A percentile compares a stretch with the other conserved stretches of the same genome.
These are phyloP conservation scores for Lampris incognitus DNA, from an alignment of 2,113 vertebrate species.

Conservation along the genomic window DNA sequence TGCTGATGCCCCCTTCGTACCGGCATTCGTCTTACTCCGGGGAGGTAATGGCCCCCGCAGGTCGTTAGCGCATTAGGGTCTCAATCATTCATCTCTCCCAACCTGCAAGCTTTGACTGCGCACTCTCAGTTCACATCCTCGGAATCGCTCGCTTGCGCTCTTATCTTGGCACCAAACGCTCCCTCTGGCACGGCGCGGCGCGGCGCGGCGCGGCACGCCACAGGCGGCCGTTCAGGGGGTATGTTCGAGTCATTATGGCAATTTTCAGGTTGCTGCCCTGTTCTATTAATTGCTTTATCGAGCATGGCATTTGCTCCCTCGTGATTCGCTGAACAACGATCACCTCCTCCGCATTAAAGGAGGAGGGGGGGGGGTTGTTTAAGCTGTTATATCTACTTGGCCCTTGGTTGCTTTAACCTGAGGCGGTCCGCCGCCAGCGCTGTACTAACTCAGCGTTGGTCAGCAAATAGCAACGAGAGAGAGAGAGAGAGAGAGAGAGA, in stretches of 20 bases:
- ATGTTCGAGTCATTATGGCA: conserved; percentile 34
- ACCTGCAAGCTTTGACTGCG: conserved; percentile 38
- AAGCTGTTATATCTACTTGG: conserved; percentile 24
- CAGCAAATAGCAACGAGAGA: no score
- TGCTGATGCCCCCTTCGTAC: conserved; percentile 74
- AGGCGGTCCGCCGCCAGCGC: neutral
- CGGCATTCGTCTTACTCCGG: conserved; percentile 77
- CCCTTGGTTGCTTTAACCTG: neutral
- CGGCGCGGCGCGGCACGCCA: conserved; percentile 23
- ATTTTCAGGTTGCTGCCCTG: conserved; percentile 28
- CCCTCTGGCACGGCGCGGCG: conserved; percentile 18
- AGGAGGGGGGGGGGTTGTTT: conserved; percentile 5
- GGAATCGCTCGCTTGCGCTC: conserved; percentile 42
- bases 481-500: no score
- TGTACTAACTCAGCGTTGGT: no score
- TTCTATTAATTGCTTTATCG: conserved; percentile 45
- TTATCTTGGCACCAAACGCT: conserved; percentile 10
- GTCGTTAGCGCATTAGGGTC: conserved; percentile 75
- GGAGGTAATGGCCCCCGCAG: conserved; percentile 78
- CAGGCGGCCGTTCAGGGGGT: conserved; percentile 25
- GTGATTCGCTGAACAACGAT: conserved; percentile 55
- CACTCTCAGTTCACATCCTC: conserved; percentile 18
- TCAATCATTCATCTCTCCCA: conserved; percentile 69
- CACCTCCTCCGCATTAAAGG: conserved; percentile 17
- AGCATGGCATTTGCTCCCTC: conserved; percentile 31